These are phyloP conservation scores for Tragopan temminckii DNA, from an alignment of 2,797 vertebrate genomes.

Conservation along the genomic window DNA sequence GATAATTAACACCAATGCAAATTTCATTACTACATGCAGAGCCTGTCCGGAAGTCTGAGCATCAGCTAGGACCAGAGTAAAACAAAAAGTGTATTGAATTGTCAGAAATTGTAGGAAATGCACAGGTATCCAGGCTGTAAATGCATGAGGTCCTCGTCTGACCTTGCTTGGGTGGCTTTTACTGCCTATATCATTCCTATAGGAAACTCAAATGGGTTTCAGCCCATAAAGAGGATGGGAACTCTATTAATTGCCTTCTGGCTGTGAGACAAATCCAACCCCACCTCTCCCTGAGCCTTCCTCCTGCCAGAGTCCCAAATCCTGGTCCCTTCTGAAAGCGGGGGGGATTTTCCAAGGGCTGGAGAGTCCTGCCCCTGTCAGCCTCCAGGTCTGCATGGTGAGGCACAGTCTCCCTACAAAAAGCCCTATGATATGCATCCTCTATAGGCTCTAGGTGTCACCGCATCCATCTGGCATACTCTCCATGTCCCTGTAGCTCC, in stretches of 20 bases:
- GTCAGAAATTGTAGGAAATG: neutral
- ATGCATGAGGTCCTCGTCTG: neutral
- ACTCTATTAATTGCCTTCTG: neutral
- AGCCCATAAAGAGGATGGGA: neutral
- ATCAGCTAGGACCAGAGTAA: neutral
- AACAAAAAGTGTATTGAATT: neutral
- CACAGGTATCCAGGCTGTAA: neutral
- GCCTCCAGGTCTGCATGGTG: neutral
- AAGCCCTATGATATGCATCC: neutral
- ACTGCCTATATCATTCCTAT: neutral
- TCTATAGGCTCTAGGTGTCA: neutral
- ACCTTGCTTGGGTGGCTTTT: constrained; percentile 22
- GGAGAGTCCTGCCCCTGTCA: neutral
- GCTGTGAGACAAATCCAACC: neutral
- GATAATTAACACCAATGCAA: neutral
- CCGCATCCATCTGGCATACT: neutral
- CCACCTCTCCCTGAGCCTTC: neutral
- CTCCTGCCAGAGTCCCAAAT: neutral
- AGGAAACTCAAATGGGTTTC: neutral
- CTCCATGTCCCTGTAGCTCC: neutral
- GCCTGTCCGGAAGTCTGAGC: neutral
- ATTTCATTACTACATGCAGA: neutral
- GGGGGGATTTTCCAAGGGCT: neutral
- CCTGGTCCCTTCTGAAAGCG: neutral
- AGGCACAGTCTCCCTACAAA: neutral